Evolutionary conservation across 2,888 invertebrate species (phyloP), one percentile per base, ranked within the genome.

Genomic region (Pachymerium ferrugineum): DNA sequence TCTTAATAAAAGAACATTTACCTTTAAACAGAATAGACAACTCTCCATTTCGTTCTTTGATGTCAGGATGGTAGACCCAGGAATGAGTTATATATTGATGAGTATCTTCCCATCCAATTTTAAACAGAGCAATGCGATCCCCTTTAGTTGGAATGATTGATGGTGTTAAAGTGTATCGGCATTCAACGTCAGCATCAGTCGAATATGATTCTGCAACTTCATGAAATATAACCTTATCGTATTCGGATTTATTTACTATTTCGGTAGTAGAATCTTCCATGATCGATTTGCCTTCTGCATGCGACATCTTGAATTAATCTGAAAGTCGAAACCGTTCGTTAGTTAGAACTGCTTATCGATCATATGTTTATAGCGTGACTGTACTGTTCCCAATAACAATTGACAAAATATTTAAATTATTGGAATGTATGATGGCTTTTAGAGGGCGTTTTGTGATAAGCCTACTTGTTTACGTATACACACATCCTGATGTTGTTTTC

Each of bases 171-270:
- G 70, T 72, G 22, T 70, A 74, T 10, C 19, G n/a, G 54, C 70
- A 74, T 19, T 74, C 19, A 8, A 75, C 16, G 38, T 75, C 74
- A 16, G 33, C 35, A 3, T 75, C 70, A 3, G 75, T 47, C 8
- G 30, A 16, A 71, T 75, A 75, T 12, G 29, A 71, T 22, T 75
- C 75, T 16, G 75, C 69, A 14, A 75, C 71, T 28, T 75, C 68
- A 29, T 75, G 70, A 35, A 75, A 75, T 25, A 75, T 75, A 3
- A 75, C 75, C 74, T 75, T 75, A 16, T 75, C 75, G 62, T 74
- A 75, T 29, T 54, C 30, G 10, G 75, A 75, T 62, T 75, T 72
- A n/a, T 10, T 47, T 30, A 72, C 19, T 12, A 54, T 12, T 70
- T 30, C 70, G 67, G 3, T 25, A 22, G 67, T 3, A 28, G 25